phyloP scores from a whole-genome alignment of 2,888 invertebrate genomes.

The Beris morrisii region DNA sequence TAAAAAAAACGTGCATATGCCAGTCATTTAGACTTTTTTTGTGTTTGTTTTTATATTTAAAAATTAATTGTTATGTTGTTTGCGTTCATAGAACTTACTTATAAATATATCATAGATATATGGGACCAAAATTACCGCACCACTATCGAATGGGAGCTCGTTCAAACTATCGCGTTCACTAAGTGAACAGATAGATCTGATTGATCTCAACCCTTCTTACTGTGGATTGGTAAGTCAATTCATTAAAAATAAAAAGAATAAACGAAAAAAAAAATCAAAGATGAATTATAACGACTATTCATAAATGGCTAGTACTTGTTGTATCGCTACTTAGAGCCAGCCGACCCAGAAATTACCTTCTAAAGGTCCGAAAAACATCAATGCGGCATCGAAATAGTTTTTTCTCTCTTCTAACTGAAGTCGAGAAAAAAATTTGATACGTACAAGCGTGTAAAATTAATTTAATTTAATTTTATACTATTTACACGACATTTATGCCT shows the following conservation, averaged over 20 bases:
- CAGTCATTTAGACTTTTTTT: background rate
- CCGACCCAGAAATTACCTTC: constrained; percentile 37
- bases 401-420: constrained; percentile 26
- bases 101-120: constrained; percentile 98
- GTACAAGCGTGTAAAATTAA: constrained; percentile 11
- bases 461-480: constrained; percentile 13
- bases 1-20: constrained; percentile 7
- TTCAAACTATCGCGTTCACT: background rate
- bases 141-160: constrained; percentile 44
- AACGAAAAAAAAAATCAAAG: constrained; percentile 27
- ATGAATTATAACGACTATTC: constrained; percentile 4
- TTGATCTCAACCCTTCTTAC: constrained; percentile 36
- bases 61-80: constrained; percentile 25
- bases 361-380: constrained; percentile 4
- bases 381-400: constrained; percentile 24
- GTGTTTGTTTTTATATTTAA: background rate
- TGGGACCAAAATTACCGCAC: constrained; percentile 85
- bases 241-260: constrained; percentile 44
- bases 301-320: constrained; percentile 20
- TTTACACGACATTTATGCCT: constrained; percentile 1
- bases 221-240: constrained; percentile 43
- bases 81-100: constrained; percentile 94
- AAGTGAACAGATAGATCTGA: constrained; percentile 22
- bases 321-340: constrained; percentile 22
- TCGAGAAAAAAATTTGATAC: constrained; percentile 18